Conservation (phyloP, 1,140 invertebrate genomes). For the Medauroidea extradentata region DNA sequence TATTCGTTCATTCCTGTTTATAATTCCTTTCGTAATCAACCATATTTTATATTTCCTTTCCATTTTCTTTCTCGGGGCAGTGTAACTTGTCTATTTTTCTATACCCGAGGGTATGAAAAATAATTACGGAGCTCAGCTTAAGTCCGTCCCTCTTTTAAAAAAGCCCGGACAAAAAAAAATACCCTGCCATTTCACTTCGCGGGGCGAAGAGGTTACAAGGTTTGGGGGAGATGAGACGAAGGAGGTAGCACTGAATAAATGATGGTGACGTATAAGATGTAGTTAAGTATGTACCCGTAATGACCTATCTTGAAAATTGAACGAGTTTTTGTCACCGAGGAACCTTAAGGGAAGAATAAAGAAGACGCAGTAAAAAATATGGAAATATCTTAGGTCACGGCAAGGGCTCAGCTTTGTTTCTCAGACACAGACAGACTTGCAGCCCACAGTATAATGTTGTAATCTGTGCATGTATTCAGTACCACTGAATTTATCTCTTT, state of each 20-base stretch:
- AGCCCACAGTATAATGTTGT: no score
- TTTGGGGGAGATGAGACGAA: background rate
- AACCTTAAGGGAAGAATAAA: no score
- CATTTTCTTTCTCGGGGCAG: background rate
- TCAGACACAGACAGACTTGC: no score
- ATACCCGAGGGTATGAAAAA: slow-evolving; percentile 15
- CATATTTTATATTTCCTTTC: background rate
- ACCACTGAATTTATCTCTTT: no score
- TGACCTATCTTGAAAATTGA: background rate
- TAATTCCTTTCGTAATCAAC: slow-evolving; percentile 4
- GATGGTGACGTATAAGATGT: slow-evolving; percentile 6
- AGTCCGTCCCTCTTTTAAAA: slow-evolving; percentile 10
- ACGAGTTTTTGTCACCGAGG: background rate
- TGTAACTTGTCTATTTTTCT: slow-evolving; percentile 14
- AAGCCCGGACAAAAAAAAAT: background rate
- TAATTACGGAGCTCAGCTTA: slow-evolving; percentile 13
- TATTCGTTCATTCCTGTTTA: slow-evolving; percentile 12
- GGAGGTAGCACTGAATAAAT: slow-evolving; percentile 5
- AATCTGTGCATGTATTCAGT: no score
- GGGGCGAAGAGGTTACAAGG: background rate
- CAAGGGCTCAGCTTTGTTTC: no score
- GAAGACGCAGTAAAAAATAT: no score
- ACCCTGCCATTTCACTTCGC: background rate
- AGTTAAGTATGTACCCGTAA: slow-evolving; percentile 1
- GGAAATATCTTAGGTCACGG: no score